These are phyloP conservation scores for Sebastes hubbsi DNA, from an alignment of 2,797 vertebrate species.

Conservation along the genomic window DNA sequence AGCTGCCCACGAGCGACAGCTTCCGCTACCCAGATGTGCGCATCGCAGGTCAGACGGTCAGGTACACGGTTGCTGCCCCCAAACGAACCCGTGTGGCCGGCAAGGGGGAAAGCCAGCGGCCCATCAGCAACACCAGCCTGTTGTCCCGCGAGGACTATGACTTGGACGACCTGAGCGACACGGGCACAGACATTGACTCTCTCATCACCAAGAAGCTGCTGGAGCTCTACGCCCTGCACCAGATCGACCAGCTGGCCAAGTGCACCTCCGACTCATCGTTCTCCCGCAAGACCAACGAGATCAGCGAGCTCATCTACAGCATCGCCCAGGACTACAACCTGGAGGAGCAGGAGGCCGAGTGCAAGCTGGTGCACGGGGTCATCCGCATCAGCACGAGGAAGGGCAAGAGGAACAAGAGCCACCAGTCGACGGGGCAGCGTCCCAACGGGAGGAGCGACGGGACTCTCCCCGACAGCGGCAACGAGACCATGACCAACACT, in stretches of 20 bases:
- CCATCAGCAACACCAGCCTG: slow-evolving; percentile 85
- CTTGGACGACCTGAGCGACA: slow-evolving; percentile 89
- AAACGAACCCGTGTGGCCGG: slow-evolving; percentile 69
- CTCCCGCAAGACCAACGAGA: slow-evolving; percentile 97
- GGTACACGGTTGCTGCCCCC: slow-evolving; percentile 57
- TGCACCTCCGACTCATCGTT: slow-evolving; percentile 97
- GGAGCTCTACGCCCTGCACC: slow-evolving; percentile 96
- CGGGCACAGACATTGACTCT: slow-evolving; percentile 92
- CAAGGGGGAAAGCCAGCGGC: slow-evolving; percentile 78
- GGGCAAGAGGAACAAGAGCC: slow-evolving; percentile 79
- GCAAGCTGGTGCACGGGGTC: slow-evolving; percentile 94
- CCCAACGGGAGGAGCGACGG: slow-evolving; percentile 82
- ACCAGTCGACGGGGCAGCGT: slow-evolving; percentile 78
- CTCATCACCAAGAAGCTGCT: slow-evolving; percentile 97
- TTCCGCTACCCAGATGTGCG: slow-evolving; percentile 94
- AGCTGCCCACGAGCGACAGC: slow-evolving; percentile 85
- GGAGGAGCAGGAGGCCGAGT: slow-evolving; percentile 96
- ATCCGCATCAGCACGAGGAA: slow-evolving; percentile 98
- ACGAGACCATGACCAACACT: slow-evolving; percentile 93
- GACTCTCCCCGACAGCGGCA: slow-evolving; percentile 90
- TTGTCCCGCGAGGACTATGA: slow-evolving; percentile 92
- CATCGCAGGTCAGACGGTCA: slow-evolving; percentile 90
- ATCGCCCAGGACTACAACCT: slow-evolving; percentile 98
- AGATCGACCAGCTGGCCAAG: slow-evolving; percentile 98
- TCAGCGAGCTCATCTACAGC: slow-evolving; percentile 97